A percentile compares a stretch with the other conserved stretches of the same genome.
Conservation (phyloP, 1,140 invertebrate species). For the Microplitis demolitor region DNA sequence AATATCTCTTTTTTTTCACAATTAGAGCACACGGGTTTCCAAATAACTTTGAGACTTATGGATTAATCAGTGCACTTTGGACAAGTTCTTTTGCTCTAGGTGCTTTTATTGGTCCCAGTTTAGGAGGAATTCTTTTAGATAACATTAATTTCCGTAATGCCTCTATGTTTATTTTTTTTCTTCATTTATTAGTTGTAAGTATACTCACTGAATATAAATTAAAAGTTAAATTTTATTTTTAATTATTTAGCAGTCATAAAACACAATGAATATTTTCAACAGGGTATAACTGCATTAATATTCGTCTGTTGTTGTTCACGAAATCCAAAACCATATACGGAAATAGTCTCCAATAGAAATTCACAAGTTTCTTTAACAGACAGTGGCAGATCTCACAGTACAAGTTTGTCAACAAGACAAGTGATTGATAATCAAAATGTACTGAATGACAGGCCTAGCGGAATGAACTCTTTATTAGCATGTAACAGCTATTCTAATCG, state of each 20-base stretch:
- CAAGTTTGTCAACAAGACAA: slow-evolving; percentile 33
- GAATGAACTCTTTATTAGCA: slow-evolving; percentile 74
- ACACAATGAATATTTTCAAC: slow-evolving; percentile 6
- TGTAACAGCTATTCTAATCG: slow-evolving; percentile 78
- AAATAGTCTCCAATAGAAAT: slow-evolving; percentile 45
- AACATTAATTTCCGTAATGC: slow-evolving; percentile 73
- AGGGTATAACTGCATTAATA: slow-evolving; percentile 53
- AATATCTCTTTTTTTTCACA: neutral
- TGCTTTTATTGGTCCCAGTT: slow-evolving; percentile 81
- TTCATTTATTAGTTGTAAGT: slow-evolving; percentile 71
- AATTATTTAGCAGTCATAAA: neutral
- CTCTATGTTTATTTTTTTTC: slow-evolving; percentile 73
- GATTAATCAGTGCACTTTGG: slow-evolving; percentile 83
- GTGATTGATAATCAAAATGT: slow-evolving; percentile 33
- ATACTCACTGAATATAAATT: slow-evolving; percentile 10
- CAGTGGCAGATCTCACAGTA: slow-evolving; percentile 42
- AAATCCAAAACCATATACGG: slow-evolving; percentile 53
- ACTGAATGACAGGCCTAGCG: slow-evolving; percentile 62
- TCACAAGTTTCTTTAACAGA: slow-evolving; percentile 46
- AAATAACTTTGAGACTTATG: slow-evolving; percentile 82
- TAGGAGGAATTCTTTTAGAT: slow-evolving; percentile 78
- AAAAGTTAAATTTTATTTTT: slow-evolving; percentile 11
- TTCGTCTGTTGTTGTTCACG: slow-evolving; percentile 53
- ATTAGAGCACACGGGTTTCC: slow-evolving; percentile 72
- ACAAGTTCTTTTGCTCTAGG: slow-evolving; percentile 84